Conservation (phyloP, 2,797 vertebrate genomes). For the Eospalax fontanierii region DNA sequence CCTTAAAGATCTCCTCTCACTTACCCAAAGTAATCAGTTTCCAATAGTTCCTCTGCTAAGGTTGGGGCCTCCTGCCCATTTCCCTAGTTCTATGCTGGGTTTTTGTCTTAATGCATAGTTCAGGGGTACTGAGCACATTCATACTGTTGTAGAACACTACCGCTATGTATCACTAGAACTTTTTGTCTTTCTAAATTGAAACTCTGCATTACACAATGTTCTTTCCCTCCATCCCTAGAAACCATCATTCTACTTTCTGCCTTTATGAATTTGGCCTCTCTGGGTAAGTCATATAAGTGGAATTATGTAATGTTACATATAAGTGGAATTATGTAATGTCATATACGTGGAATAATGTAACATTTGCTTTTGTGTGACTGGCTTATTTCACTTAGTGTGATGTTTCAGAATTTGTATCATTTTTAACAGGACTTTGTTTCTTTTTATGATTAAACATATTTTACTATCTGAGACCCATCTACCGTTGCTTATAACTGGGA, state of each 20-base stretch:
- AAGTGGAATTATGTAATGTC: neutral
- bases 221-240: neutral
- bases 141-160: neutral
- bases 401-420: neutral
- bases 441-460: neutral
- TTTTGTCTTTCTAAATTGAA: constrained; percentile 25
- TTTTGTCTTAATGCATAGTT: neutral
- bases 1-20: too few relatives aligned
- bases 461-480: neutral
- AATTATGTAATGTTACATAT: neutral
- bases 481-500: neutral
- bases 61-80: too few relatives aligned
- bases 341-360: neutral
- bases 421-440: neutral
- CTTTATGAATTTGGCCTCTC: neutral
- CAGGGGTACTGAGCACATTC: neutral
- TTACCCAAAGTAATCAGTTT: too few relatives aligned
- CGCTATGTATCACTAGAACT: neutral
- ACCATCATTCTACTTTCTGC: neutral
- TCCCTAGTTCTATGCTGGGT: too few relatives aligned
- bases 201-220: neutral
- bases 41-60: too few relatives aligned
- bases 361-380: neutral
- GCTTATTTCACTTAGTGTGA: constrained; percentile 44
- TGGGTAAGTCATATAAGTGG: neutral